A percentile compares a stretch with the other conserved stretches of the same genome.
These are phyloP conservation scores for Terrapene triunguis DNA, from an alignment of 2,113 vertebrate genomes.

Conservation along the genomic window DNA sequence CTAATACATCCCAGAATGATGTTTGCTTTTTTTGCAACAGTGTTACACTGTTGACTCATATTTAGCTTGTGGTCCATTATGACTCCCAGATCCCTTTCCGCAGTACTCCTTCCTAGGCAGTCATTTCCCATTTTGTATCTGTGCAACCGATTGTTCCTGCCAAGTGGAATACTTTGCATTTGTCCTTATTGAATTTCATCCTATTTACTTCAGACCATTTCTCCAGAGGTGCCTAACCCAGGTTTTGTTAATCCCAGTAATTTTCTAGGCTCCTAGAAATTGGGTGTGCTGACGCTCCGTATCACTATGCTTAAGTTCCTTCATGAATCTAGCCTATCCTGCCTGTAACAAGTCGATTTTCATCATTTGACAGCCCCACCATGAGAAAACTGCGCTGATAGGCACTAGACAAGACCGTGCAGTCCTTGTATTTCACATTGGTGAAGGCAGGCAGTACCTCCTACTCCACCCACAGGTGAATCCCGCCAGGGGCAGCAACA, in stretches of 20 bases:
- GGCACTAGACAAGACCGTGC: not conserved
- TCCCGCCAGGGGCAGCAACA: not conserved
- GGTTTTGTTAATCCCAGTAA: not conserved
- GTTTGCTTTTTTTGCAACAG: too few species aligned
- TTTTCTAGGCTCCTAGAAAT: not conserved
- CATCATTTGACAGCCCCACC: rapidly evolving
- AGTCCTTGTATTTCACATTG: not conserved
- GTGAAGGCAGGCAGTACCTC: not conserved
- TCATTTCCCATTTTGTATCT: too few species aligned
- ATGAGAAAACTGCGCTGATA: rapidly evolving
- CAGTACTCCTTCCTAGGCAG: too few species aligned
- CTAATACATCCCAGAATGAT: too few species aligned
- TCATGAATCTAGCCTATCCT: not conserved
- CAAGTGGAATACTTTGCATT: too few species aligned
- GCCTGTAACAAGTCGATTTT: not conserved
- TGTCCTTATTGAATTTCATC: too few species aligned
- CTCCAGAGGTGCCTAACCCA: not conserved
- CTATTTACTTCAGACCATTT: too few species aligned
- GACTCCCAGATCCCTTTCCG: too few species aligned
- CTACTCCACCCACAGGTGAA: not conserved
- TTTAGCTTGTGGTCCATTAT: too few species aligned
- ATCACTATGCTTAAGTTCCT: not conserved
- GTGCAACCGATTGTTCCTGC: too few species aligned
- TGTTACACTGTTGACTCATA: too few species aligned
- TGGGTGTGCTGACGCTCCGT: not conserved